phyloP scores from a whole-genome alignment of 2,113 vertebrate species.

The Strigops habroptila region DNA sequence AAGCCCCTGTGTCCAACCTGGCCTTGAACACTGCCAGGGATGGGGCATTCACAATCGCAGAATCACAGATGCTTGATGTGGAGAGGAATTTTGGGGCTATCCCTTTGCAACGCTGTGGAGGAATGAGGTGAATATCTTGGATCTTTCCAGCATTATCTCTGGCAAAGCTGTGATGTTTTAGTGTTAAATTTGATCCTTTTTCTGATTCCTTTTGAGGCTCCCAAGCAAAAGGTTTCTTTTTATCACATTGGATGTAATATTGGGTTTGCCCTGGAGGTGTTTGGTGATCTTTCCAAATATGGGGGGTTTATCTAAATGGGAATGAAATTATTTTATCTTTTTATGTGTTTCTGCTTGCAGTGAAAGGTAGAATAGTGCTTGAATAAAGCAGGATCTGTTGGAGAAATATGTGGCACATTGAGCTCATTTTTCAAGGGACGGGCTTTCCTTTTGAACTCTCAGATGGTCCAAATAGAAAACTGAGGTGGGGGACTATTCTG shows the following conservation, averaged over 20 bases:
- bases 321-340: neutral
- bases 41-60: neutral
- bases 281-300: neutral
- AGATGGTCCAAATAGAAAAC: neutral
- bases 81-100: neutral
- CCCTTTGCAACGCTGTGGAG: neutral
- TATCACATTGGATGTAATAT: fast-evolving
- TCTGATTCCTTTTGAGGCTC: neutral
- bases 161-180: neutral
- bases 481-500: fast-evolving
- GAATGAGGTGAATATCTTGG: neutral
- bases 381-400: neutral
- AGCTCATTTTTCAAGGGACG: neutral
- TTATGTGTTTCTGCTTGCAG: neutral
- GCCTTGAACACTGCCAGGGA: neutral
- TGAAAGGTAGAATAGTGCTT: too few relatives aligned
- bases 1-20: neutral
- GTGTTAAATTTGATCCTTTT: neutral
- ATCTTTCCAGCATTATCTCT: neutral
- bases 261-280: neutral
- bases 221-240: neutral
- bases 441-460: neutral
- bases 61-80: neutral
- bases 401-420: fast-evolving
- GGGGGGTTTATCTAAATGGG: neutral